Evolutionary conservation across 53 echinoderm and acorn worm genomes (phyloP), one percentile per base, ranked within the genome.

Genomic region (Mesocentrotus franciscanus): DNA sequence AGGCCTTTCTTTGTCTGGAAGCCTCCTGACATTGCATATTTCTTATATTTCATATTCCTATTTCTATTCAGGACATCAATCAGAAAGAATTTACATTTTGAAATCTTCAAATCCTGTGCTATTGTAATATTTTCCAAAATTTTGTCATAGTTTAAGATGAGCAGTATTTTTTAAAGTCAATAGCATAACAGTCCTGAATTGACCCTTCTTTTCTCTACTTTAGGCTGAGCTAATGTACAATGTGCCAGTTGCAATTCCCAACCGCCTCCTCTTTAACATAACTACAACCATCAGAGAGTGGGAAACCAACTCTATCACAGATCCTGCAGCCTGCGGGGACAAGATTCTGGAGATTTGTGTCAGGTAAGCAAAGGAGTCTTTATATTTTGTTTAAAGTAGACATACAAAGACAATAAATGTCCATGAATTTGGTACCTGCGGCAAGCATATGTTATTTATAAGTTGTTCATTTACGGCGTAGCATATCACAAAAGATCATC

Each of bases 151-250:
- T 78, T n/a, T 14, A 9, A 10, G 11, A 76, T 74, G 74, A 30
- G 78, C 34, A 34, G n/a, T 11, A 12, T 78, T 27, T 10, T 14
- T n/a, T 9, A 1, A 16, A 66, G 2, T 61, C 74, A 74, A 11
- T 29, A 74, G 29, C 8, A 74, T 74, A 26, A 26, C 74, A 74
- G 74, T 10, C 12, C 10, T 22, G 10, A 10, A 74, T 74, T 74
- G 24, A 74, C 74, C 74, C 26, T 27, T 74, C 66, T 3, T 74
- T 10, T 30, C 12, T 12, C 62, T 18, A 11, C 32, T 1, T 10
- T 64, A 96, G 96, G 81, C 96, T 81, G 96, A 95, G 92, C 60
- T 91, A 17, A 56, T 89, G 42, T 96, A 95, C 84, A 96, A 96
- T 56, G 79, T 96, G 27, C 95, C 95, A 56, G 95, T 95, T 20